Base-by-base conservation (phyloP, 2,797 vertebrate species). In the Onychomys torridus region DNA sequence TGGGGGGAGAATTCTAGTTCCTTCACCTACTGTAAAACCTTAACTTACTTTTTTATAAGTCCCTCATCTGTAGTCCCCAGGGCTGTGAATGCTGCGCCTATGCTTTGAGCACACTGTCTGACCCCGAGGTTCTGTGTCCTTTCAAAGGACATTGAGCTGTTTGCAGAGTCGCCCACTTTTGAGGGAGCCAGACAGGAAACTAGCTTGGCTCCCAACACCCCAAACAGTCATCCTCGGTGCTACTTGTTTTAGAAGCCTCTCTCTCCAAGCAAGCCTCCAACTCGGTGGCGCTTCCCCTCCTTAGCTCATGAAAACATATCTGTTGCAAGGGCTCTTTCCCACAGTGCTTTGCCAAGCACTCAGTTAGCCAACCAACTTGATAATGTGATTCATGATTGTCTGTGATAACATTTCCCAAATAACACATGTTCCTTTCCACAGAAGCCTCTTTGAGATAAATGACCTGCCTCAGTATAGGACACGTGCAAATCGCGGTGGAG, bases 321-420 rank as follows among this genome's bases (percentile, higher is more conserved):
- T 63, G 57, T 61, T 29, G 37, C 25, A 12, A 52, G 37, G 75
- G 79, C 46, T 92, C 40, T 55, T 94, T 92, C 59, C 19, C 73
- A 75, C 81, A 46, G 32, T 82, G 79, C 81, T 94, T 90, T 78
- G 83, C 91, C 93, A 90, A 93, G 34, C 27, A 52, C 25, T 91
- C 78, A 49, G 52, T 63, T 57, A 94, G 61, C 43, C 91, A 95
- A 89, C 73, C 71, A 91, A 87, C 76, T 29, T 63, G 84, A 94
- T 90, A 84, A 81, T 55, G 14, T 82, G 40, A 91, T 82, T 79
- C 49, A 55, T n/a, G 14, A 67, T 87, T 76, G 23, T 59, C 85
- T 13, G 4, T 90, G 71, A 94, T n/a, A 94, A 79, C 59, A 75
- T 91, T 94, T 95, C 77, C 92, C 95, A 95, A 94, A 82, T 82